A percentile compares a stretch with the other conserved stretches of the same genome.
phyloP scores from a whole-genome alignment of 2,797 vertebrate genomes.

The Paedocypris micromegethes region DNA sequence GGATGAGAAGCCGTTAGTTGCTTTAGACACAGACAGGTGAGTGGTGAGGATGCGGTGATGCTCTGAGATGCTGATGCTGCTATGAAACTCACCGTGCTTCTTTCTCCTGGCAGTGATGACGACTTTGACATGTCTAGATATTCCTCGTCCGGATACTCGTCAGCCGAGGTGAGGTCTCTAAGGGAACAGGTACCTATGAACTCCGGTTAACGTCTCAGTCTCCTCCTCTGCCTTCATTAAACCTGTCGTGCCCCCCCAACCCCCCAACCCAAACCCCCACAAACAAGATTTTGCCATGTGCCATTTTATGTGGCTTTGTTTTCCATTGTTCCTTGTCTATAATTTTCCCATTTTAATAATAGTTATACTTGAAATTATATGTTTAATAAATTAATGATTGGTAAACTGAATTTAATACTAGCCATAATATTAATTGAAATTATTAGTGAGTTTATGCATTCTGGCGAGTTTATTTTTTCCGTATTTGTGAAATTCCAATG shows the following conservation, averaged over 20 bases:
- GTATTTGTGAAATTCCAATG: no score
- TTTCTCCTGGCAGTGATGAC: constrained; percentile 75
- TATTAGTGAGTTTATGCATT: no score
- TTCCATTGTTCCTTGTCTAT: no score
- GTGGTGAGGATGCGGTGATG: constrained; percentile 4
- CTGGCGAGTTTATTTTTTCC: no score
- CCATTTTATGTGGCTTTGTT: no score
- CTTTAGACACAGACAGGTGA: constrained; percentile 95
- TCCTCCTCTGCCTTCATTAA: constrained; percentile 20
- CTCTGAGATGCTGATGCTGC: not conserved
- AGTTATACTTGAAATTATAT: no score
- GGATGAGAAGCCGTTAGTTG: constrained; percentile 94
- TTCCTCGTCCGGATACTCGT: constrained; percentile 94
- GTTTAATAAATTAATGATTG: no score
- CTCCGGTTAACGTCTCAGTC: constrained; percentile 29
- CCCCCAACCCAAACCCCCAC: not conserved
- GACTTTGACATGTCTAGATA: constrained; percentile 98
- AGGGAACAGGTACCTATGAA: constrained; percentile 47
- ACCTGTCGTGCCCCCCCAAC: not conserved
- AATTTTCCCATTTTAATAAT: no score
- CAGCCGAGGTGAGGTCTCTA: constrained; percentile 85
- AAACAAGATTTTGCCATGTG: no score
- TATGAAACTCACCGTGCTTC: constrained; percentile 35
- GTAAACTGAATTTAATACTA: no score
- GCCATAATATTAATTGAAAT: no score